phyloP scores from a whole-genome alignment of 2,888 invertebrate genomes.

The Cerastoderma edule region DNA sequence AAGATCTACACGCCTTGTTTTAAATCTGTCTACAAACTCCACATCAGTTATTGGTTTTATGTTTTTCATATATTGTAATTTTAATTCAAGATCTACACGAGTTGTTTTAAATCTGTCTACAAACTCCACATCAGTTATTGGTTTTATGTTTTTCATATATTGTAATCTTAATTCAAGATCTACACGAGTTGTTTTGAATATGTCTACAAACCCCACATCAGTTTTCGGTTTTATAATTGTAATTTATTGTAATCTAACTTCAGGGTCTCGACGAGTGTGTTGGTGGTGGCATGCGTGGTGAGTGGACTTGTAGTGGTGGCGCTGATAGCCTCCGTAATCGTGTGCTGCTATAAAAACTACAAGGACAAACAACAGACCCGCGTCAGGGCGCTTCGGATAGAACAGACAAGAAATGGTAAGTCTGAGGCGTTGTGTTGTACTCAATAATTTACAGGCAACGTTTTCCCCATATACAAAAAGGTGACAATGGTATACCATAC shows the following conservation, averaged over 20 bases:
- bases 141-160: background rate
- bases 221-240: background rate
- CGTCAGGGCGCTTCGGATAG: slow-evolving; percentile 39
- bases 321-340: slow-evolving; percentile 40
- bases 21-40: too few relatives aligned
- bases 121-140: too few relatives aligned
- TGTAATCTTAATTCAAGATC: background rate
- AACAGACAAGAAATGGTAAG: slow-evolving; percentile 29
- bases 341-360: slow-evolving; percentile 51
- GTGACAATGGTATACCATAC: background rate
- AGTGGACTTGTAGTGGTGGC: slow-evolving; percentile 49
- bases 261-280: slow-evolving; percentile 53
- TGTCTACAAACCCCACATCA: too few relatives aligned
- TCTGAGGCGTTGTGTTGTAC: background rate
- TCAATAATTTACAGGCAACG: too few relatives aligned
- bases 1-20: too few relatives aligned
- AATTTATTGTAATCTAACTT: background rate
- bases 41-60: too few relatives aligned
- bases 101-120: too few relatives aligned
- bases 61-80: too few relatives aligned
- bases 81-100: too few relatives aligned
- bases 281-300: slow-evolving; percentile 51
- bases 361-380: slow-evolving; percentile 42
- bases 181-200: background rate
- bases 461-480: background rate